These are phyloP conservation scores for Chrysaora quinquecirrha DNA, from an alignment of 30 jellyfish, hydroid and myxozoan species.

Conservation along the genomic window DNA sequence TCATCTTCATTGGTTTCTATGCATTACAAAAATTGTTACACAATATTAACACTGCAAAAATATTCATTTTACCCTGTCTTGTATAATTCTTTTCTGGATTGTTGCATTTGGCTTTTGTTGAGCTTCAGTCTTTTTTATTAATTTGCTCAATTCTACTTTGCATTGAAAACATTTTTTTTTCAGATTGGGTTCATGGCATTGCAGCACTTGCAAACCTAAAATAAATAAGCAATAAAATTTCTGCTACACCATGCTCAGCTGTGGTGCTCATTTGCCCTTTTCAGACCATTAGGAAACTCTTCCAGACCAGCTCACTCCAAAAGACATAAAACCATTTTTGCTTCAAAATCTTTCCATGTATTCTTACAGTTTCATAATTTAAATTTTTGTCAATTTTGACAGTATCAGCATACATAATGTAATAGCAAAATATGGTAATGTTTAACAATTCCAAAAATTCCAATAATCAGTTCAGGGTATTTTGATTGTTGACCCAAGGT, in stretches of 20 bases:
- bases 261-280: neutral
- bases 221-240: no score
- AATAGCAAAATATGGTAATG: no score
- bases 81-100: neutral
- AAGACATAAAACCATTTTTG: neutral
- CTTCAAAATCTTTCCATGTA: neutral
- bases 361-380: neutral
- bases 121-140: neutral
- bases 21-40: no score
- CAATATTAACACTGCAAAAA: neutral
- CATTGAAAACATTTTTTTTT: neutral
- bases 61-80: neutral
- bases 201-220: slow-evolving; percentile 6
- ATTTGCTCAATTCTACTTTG: neutral
- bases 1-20: no score
- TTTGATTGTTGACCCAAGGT: neutral
- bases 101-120: slow-evolving; percentile 1
- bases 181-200: neutral
- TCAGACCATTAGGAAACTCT: slow-evolving; percentile 2
- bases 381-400: neutral
- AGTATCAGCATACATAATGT: neutral
- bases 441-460: no score
- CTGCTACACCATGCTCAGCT: no score
- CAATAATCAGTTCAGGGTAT: no score
- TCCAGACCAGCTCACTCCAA: neutral